phyloP scores from a whole-genome alignment of 30 jellyfish, hydroid and myxozoan genomes.

The Turritopsis rubra region DNA sequence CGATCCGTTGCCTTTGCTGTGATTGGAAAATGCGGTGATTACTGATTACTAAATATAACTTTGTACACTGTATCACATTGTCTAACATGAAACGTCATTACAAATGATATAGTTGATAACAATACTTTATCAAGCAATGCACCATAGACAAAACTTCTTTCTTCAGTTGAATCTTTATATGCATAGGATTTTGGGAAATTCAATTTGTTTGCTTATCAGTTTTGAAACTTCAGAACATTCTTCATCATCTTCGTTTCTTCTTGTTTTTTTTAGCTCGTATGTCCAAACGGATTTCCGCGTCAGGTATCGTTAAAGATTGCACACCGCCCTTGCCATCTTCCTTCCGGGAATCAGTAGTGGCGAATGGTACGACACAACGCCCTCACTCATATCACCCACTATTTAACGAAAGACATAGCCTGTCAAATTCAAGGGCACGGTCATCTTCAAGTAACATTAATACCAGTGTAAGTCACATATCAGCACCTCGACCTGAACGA shows the following conservation, averaged over 20 bases:
- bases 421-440: neutral
- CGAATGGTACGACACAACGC: slow-evolving; percentile 5
- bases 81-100: too few species aligned
- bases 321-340: slow-evolving; percentile 28
- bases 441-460: slow-evolving; percentile 34
- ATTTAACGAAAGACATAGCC: neutral
- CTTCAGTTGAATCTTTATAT: too few species aligned
- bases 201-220: too few species aligned
- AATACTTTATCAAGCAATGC: too few species aligned
- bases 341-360: neutral
- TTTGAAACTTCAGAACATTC: neutral
- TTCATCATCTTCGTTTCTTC: too few species aligned
- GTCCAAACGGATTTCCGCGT: slow-evolving; percentile 29
- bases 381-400: slow-evolving; percentile 35
- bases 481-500: neutral
- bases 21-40: too few species aligned
- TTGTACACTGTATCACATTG: too few species aligned
- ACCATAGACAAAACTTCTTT: too few species aligned
- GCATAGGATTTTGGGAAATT: too few species aligned
- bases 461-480: slow-evolving; percentile 39
- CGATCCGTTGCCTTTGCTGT: too few species aligned
- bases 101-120: too few species aligned
- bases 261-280: slow-evolving; percentile 25
- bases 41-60: too few species aligned
- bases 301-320: neutral